A percentile compares a stretch with the other conserved stretches of the same genome.
These are phyloP conservation scores for Orbicella faveolata DNA, from an alignment of 64 coral and sea anemone species.

Conservation along the genomic window DNA sequence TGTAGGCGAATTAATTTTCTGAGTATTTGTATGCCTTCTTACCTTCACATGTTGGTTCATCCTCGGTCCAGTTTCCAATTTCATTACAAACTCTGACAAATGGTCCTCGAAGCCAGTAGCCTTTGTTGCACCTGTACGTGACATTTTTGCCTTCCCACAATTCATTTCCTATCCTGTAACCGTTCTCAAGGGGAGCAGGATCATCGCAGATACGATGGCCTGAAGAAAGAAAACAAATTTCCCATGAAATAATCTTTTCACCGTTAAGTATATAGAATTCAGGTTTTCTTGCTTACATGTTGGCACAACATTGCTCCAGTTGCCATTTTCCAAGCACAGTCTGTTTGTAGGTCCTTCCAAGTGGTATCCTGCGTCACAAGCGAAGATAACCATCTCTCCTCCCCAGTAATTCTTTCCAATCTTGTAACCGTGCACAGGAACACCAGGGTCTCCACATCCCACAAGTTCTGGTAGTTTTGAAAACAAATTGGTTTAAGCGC, in stretches of 20 bases:
- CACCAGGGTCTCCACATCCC: constrained; percentile 48
- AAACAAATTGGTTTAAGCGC: background rate
- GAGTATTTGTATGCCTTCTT: no score
- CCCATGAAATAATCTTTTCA: background rate
- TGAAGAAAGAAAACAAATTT: constrained; percentile 1
- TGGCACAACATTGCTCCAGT: constrained; percentile 53
- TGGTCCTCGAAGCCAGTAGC: constrained; percentile 53
- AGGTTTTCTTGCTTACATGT: constrained; percentile 37
- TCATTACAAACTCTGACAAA: constrained; percentile 16
- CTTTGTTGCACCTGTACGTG: constrained; percentile 66
- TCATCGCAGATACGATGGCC: constrained; percentile 60
- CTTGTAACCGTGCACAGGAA: constrained; percentile 55
- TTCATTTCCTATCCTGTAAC: constrained; percentile 60
- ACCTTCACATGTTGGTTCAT: constrained; percentile 63
- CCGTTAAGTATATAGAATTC: background rate
- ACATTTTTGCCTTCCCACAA: constrained; percentile 71
- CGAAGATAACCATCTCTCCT: constrained; percentile 48
- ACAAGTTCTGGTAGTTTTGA: constrained; percentile 33
- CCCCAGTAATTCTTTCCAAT: constrained; percentile 58
- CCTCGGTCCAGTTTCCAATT: constrained; percentile 67
- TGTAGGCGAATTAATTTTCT: no score
- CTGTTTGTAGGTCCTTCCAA: constrained; percentile 51
- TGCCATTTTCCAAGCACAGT: constrained; percentile 51
- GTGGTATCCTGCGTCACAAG: constrained; percentile 78
- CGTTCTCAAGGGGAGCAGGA: constrained; percentile 45